Base-by-base conservation (phyloP, 2,113 vertebrate genomes). In the Crotalus horridus region DNA sequence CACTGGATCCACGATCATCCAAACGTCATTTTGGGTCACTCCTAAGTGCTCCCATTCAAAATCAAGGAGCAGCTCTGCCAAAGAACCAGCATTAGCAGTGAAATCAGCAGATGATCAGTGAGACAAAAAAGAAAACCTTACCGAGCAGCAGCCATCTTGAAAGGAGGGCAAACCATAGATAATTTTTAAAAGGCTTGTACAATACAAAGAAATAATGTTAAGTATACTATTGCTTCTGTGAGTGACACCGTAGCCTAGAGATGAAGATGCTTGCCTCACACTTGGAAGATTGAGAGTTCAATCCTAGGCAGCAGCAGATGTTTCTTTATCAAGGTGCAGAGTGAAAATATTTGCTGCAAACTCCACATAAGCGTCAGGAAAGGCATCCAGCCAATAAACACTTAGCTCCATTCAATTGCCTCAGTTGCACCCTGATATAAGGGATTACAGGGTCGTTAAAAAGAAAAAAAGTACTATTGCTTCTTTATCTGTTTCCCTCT, bases 401-500 rank as follows among this genome's bases (percentile, higher is more conserved):
- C 29, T n/a, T 29, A 69, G 5, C 29, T 33, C 64, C 29, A 69
- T 69, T 69, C 29, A 69, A 69, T 69, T 69, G 64, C 29, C 24
- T 20, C 8, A 26, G 2, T 26, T 61, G 8, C 24, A 69, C 12
- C 5, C 29, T 0, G 2, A 69, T 17, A 69, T 12, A 64, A 64
- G 4, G 61, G 26, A 69, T 15, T 69, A 13, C 61, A 69, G 61
- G 29, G 5, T 69, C 29, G 0, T n/a, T 33, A 69, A 69, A n/a
- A 69, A 4, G 6, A 6, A 69, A 64, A 56, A 69, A 69, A 33
- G 0, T 46, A 53, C 9, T 92, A 13, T 58, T 85, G 48, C 11
- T 88, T 87, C 23, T 12, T 17, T 90, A 55, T 74, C 88, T 91
- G 0, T 91, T 94, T 93, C 88, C 91, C 74, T 21, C 91, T 55